A percentile compares a stretch with the other conserved stretches of the same genome.
Conservation (phyloP, 2,888 invertebrate genomes). For the Pemphredon lugubris region DNA sequence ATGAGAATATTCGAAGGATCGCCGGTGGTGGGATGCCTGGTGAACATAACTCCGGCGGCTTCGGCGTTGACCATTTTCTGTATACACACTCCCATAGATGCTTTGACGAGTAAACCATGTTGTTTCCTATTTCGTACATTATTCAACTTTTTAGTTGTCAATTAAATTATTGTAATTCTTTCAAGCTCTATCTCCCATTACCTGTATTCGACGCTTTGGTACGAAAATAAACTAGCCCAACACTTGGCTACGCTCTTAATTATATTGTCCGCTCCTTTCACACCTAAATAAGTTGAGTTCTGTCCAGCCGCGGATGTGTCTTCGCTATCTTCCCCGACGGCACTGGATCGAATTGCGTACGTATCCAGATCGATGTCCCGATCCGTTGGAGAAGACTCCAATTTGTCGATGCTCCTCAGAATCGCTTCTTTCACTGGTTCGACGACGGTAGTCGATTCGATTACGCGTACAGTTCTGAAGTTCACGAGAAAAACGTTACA, state of each 20-base stretch:
- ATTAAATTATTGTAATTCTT: not conserved
- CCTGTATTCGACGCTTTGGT: constrained; percentile 90
- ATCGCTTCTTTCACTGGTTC: constrained; percentile 78
- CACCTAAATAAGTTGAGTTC: constrained; percentile 89
- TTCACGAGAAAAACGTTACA: not conserved
- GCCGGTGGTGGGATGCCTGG: constrained; percentile 88
- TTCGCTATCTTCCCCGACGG: constrained; percentile 90
- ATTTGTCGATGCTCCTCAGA: constrained; percentile 72
- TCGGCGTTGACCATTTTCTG: constrained; percentile 89
- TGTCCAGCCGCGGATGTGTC: constrained; percentile 93
- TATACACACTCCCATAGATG: constrained; percentile 90
- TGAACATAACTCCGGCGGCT: constrained; percentile 91
- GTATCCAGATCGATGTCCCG: constrained; percentile 61
- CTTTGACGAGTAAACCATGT: constrained; percentile 86
- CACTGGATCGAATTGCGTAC: constrained; percentile 88
- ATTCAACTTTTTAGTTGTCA: not conserved
- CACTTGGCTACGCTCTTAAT: constrained; percentile 85
- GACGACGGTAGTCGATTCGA: constrained; percentile 78
- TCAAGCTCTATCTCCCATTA: constrained; percentile 69
- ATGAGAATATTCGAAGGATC: constrained; percentile 87
- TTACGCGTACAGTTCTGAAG: constrained; percentile 81
- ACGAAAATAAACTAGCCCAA: constrained; percentile 92
- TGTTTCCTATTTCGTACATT: constrained; percentile 82
- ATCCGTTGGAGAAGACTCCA: constrained; percentile 61
- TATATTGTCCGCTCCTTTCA: constrained; percentile 83